A percentile compares a stretch with the other conserved stretches of the same genome.
phyloP scores from a whole-genome alignment of 2,113 vertebrate species.

The Callipepla californica region DNA sequence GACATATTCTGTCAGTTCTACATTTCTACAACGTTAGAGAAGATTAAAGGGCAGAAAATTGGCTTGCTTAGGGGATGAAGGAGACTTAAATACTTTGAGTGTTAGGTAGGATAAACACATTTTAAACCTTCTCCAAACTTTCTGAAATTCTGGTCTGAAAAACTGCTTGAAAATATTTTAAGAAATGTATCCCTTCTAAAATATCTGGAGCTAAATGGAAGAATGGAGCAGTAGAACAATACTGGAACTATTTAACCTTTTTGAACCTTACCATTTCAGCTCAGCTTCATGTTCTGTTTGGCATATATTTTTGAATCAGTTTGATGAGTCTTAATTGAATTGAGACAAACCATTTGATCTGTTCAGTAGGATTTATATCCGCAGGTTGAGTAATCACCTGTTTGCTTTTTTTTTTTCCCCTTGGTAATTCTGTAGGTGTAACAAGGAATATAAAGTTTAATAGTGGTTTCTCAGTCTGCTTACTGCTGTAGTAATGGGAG shows the following conservation, averaged over 20 bases:
- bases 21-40: not conserved
- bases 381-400: not conserved
- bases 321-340: not conserved
- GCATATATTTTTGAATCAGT: not conserved
- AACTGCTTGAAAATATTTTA: not conserved
- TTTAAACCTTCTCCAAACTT: slow-evolving; percentile 24
- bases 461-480: not conserved
- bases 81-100: slow-evolving; percentile 27
- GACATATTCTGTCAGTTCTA: not conserved
- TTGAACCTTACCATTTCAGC: not conserved
- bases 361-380: not conserved
- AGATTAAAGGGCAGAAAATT: slow-evolving; percentile 30
- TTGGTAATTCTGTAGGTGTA: not conserved
- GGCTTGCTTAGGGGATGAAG: not conserved
- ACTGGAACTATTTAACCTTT: not conserved
- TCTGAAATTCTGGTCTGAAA: not conserved
- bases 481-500: not conserved
- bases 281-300: not conserved
- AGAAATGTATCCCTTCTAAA: not conserved
- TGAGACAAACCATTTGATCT: not conserved
- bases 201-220: not conserved
- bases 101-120: slow-evolving; percentile 12
- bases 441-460: not conserved
- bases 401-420: not conserved
- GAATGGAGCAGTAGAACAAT: not conserved